phyloP scores from a whole-genome alignment of 2,113 vertebrate species.

The Gracilinanus agilis region DNA sequence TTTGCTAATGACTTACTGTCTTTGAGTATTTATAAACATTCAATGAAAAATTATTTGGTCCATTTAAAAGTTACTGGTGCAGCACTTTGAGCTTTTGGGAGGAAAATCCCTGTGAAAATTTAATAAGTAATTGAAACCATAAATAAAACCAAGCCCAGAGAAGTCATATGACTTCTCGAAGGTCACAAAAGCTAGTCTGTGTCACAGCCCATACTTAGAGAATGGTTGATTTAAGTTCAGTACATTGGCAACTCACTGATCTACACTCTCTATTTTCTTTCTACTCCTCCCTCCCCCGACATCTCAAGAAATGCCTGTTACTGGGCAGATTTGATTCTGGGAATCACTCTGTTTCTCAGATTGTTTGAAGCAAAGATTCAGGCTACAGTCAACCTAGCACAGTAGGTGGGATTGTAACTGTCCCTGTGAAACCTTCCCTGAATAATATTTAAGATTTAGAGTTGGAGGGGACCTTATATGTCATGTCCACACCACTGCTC shows the following conservation, averaged over 20 bases:
- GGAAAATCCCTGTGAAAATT: conserved; percentile 6
- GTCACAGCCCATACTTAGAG: neutral
- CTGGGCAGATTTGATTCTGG: neutral
- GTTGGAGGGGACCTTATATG: neutral
- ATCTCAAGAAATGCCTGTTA: neutral
- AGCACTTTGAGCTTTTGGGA: conserved; percentile 6
- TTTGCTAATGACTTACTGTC: accelerated
- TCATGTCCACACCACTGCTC: neutral
- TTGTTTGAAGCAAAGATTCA: neutral
- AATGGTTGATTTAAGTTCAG: neutral
- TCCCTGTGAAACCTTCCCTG: neutral
- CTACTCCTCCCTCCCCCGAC: too few species aligned
- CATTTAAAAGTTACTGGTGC: neutral
- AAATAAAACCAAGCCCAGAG: neutral
- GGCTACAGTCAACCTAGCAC: neutral
- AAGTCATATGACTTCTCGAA: neutral
- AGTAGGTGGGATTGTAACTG: neutral
- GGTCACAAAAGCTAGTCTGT: neutral
- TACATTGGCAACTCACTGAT: neutral
- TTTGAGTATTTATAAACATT: neutral
- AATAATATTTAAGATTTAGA: neutral
- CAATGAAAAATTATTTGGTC: neutral
- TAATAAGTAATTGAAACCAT: conserved; percentile 26
- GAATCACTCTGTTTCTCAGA: too few species aligned
- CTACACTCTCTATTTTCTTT: neutral